Conservation (phyloP, 2,797 vertebrate species). For the Prunella strophiata region DNA sequence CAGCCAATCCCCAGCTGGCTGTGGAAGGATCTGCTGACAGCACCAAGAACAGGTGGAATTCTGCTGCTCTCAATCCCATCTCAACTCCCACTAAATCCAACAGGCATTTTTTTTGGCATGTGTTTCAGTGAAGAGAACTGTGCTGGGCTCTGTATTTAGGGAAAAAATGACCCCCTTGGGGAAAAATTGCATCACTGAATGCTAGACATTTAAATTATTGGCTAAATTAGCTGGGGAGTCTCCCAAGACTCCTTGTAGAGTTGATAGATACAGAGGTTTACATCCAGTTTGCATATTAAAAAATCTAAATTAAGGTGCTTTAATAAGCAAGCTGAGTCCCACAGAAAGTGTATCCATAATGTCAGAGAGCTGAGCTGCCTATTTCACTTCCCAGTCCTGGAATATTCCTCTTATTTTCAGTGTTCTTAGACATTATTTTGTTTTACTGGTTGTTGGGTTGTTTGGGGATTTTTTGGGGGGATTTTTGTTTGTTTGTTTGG, state of each 20-base stretch:
- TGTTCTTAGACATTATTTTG: neutral
- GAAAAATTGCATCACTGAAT: neutral
- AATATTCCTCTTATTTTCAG: neutral
- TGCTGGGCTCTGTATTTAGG: neutral
- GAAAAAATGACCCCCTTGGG: neutral
- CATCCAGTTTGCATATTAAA: neutral
- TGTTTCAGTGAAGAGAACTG: neutral
- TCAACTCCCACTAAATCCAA: neutral
- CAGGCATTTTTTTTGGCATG: rapidly evolving
- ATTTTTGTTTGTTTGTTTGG: neutral
- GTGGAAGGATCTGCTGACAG: neutral
- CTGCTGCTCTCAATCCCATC: neutral
- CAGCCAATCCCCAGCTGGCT: rapidly evolving
- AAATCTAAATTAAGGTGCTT: neutral
- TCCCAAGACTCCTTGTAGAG: neutral
- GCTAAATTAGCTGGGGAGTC: neutral
- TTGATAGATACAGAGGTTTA: neutral
- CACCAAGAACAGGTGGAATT: neutral
- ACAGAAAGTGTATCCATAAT: rapidly evolving
- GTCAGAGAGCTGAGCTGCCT: neutral
- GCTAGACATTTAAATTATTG: neutral
- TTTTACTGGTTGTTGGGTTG: neutral
- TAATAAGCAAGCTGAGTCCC: neutral
- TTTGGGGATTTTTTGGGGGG: too few species aligned
- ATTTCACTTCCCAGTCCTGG: neutral